These are phyloP conservation scores for Trachelipus rathkii DNA, from an alignment of 1,140 invertebrate species.

Conservation along the genomic window DNA sequence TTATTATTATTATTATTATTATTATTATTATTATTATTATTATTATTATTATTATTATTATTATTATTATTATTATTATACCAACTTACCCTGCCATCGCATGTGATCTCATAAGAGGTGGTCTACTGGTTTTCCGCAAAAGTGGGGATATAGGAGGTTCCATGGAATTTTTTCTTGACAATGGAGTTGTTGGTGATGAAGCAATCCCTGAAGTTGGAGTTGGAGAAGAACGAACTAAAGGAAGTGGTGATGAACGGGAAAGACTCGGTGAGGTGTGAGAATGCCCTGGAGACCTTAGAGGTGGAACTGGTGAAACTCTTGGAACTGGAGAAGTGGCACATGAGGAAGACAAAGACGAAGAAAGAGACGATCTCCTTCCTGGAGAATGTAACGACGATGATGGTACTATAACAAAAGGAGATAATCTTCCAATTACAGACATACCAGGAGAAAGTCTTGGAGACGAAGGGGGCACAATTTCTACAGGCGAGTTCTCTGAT, in stretches of 20 bases:
- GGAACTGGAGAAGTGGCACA: conserved; percentile 44
- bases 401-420: conserved; percentile 34
- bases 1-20: too few species aligned
- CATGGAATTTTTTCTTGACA: conserved; percentile 28
- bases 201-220: conserved; percentile 21
- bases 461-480: conserved; percentile 31
- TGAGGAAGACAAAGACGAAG: conserved; percentile 36
- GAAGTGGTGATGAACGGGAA: conserved; percentile 32
- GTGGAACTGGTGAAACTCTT: conserved; percentile 38
- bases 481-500: conserved; percentile 38
- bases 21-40: too few species aligned
- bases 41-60: too few species aligned
- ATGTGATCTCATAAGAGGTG: conserved; percentile 42
- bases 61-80: too few species aligned
- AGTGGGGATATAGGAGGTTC: conserved; percentile 32
- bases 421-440: conserved; percentile 29
- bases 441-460: conserved; percentile 37
- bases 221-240: conserved; percentile 18
- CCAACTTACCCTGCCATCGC: conserved; percentile 32
- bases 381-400: conserved; percentile 34
- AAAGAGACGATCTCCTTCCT: conserved; percentile 33
- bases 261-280: conserved; percentile 23
- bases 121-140: conserved; percentile 37
- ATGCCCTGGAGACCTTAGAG: conserved; percentile 25
- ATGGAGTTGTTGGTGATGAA: conserved; percentile 21